A percentile compares a stretch with the other conserved stretches of the same genome.
Evolutionary conservation across 2,113 vertebrate genomes (phyloP).

Genomic region (Pholis gunnellus): DNA sequence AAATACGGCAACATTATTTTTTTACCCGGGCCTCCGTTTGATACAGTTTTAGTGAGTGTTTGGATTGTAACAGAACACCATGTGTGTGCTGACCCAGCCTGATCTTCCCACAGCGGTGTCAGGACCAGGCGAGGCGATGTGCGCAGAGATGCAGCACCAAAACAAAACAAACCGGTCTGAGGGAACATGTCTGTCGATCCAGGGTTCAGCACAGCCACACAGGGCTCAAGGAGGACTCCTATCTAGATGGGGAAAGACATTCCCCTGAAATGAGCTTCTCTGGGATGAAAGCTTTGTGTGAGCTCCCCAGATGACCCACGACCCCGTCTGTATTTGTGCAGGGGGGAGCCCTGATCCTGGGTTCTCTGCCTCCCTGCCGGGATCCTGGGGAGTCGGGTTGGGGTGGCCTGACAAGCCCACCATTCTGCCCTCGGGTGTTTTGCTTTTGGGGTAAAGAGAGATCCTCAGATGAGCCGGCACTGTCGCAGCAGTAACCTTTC

Average conservation of each 20-base stretch:
- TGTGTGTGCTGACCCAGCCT: conserved; percentile 82
- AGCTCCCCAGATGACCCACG: conserved; percentile 80
- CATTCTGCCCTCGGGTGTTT: conserved; percentile 75
- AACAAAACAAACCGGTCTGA: conserved; percentile 82
- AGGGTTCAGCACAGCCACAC: conserved; percentile 86
- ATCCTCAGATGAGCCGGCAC: conserved; percentile 75
- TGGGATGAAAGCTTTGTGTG: conserved; percentile 83
- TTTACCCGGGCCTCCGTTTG: conserved; percentile 56
- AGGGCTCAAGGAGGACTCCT: conserved; percentile 82
- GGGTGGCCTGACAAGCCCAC: conserved; percentile 73
- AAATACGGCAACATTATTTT: conserved; percentile 48
- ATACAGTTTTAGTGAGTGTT: conserved; percentile 76
- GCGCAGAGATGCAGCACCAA: conserved; percentile 85
- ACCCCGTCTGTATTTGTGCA: conserved; percentile 83
- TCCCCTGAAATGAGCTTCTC: conserved; percentile 85
- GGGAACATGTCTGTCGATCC: conserved; percentile 85
- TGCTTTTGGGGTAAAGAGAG: conserved; percentile 73
- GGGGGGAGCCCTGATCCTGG: conserved; percentile 77
- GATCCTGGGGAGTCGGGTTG: conserved; percentile 72
- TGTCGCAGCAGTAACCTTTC: conserved; percentile 79
- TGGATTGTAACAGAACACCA: conserved; percentile 79
- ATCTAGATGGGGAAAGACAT: conserved; percentile 84
- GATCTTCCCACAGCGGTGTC: conserved; percentile 78
- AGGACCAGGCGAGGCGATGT: conserved; percentile 81
- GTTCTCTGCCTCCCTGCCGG: conserved; percentile 74